phyloP scores from a whole-genome alignment of 2,888 invertebrate genomes.

The Poecilobothrus nobilitatus region DNA sequence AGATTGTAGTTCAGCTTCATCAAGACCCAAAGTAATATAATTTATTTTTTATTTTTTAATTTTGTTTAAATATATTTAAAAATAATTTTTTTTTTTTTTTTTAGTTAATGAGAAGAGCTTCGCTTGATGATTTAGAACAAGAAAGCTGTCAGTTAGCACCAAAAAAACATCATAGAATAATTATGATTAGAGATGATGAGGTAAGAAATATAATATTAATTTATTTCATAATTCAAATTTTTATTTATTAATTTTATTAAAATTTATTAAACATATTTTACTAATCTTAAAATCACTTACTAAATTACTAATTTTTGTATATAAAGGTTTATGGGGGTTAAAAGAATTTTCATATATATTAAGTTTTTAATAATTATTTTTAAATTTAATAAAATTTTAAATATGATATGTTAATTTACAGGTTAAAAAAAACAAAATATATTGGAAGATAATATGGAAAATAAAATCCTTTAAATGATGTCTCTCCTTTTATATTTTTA shows the following conservation, averaged over 20 bases:
- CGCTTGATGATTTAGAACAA: slow-evolving; percentile 72
- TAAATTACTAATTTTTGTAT: not conserved
- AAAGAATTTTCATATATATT: not conserved
- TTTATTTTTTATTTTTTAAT: not conserved
- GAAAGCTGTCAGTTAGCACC: slow-evolving; percentile 75
- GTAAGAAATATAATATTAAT: slow-evolving; percentile 42
- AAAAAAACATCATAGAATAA: slow-evolving; percentile 70
- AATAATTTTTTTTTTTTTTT: slow-evolving; percentile 17
- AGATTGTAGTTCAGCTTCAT: slow-evolving; percentile 33
- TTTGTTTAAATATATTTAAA: slow-evolving; percentile 27
- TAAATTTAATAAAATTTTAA: too few relatives aligned
- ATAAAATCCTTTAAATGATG: too few relatives aligned
- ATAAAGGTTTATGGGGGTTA: not conserved
- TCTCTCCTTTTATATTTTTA: too few relatives aligned
- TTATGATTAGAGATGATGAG: slow-evolving; percentile 63
- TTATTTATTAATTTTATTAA: not conserved
- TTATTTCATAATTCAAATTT: not conserved
- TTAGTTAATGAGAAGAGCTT: slow-evolving; percentile 61
- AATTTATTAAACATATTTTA: not conserved
- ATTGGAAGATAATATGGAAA: too few relatives aligned
- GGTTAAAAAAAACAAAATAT: too few relatives aligned
- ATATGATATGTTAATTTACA: too few relatives aligned
- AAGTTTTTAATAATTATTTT: not conserved
- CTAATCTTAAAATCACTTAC: not conserved
- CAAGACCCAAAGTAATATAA: slow-evolving; percentile 35